Base-by-base conservation (phyloP, 64 coral and sea anemone genomes). In the Pachyseris speciosa region DNA sequence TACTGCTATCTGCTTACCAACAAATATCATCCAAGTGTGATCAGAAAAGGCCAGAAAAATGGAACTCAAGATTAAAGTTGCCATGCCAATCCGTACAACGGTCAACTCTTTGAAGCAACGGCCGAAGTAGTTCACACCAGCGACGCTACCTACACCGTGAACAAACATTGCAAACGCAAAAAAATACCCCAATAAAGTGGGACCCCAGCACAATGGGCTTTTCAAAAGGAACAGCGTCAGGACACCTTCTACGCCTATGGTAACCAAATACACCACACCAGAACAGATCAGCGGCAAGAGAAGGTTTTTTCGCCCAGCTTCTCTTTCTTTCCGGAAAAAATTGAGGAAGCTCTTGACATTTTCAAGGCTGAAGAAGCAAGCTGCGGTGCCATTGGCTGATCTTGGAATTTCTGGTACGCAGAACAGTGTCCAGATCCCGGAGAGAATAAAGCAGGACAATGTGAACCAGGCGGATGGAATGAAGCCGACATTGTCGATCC, bases 1-100 rank as follows among this genome's bases (percentile, higher is more conserved):
- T 67, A 27, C 19, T 12, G 17, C 9, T 80, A 11, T 16, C 5
- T 9, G 53, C 83, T 55, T 89, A 98, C 96, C 96, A 92, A 94
- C 42, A 64, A 88, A 88, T 10, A 98, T 80, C 76, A 98, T 91
- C 92, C 92, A 94, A 20, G 93, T 86, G 7, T 43, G 76, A 26
- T 87, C 70, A 0, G 96, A 94, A 73, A 98, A 94, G 2, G 92
- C 96, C n/a, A 94, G 74, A 57, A 98, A 47, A 27, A 98, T 34
- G 5, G 88, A 70, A 16, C 72, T 75, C 20, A 93, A 60, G 9
- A 91, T 91, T 15, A 91, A 63, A 1, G 77, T 83, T 25, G 94
- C 22, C 64, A 94, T 67, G 13, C 96, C 89, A 37, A 92, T 33
- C 13, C 92, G 88, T 5, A 53, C 59, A 30, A 88, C 88, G 39